A percentile compares a stretch with the other conserved stretches of the same genome.
Evolutionary conservation across 2,113 vertebrate genomes (phyloP).

Genomic region (Crotalus viridis): DNA sequence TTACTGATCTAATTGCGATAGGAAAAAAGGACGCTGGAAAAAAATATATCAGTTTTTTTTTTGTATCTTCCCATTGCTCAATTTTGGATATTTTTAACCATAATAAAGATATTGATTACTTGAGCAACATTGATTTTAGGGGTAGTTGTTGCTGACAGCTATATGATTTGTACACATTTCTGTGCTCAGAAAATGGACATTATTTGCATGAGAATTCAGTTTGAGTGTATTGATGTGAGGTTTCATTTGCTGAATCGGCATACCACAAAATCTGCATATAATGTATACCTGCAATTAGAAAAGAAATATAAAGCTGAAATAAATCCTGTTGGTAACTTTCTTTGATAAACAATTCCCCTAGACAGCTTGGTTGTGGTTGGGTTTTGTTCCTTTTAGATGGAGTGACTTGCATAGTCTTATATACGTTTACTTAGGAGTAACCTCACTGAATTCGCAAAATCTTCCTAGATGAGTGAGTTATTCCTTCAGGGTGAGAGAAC

Average conservation of each 20-base stretch:
- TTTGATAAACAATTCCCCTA: neutral
- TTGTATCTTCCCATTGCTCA: slow-evolving; percentile 37
- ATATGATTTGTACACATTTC: slow-evolving; percentile 56
- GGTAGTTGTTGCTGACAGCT: slow-evolving; percentile 51
- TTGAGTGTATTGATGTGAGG: slow-evolving; percentile 10
- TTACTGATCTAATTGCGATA: slow-evolving; percentile 53
- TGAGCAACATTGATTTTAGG: slow-evolving; percentile 53
- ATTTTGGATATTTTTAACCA: slow-evolving; percentile 7
- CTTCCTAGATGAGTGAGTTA: neutral
- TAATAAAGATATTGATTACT: slow-evolving; percentile 63
- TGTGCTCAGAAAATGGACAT: neutral
- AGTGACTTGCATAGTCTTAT: neutral
- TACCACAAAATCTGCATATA: slow-evolving; percentile 20
- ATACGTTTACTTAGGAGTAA: neutral
- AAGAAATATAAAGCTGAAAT: slow-evolving; percentile 31
- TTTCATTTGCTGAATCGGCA: neutral
- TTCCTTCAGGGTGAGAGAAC: neutral
- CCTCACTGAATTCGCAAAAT: neutral
- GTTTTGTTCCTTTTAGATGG: neutral
- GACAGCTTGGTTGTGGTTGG: accelerated
- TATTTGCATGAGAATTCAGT: slow-evolving; percentile 49
- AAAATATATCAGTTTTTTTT: slow-evolving; percentile 42
- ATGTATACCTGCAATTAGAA: slow-evolving; percentile 26
- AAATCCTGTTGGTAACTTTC: slow-evolving; percentile 5
- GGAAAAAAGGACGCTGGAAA: slow-evolving; percentile 31